Evolutionary conservation across 2,888 invertebrate species (phyloP).

Genomic region (Eumerus sabulonum): DNA sequence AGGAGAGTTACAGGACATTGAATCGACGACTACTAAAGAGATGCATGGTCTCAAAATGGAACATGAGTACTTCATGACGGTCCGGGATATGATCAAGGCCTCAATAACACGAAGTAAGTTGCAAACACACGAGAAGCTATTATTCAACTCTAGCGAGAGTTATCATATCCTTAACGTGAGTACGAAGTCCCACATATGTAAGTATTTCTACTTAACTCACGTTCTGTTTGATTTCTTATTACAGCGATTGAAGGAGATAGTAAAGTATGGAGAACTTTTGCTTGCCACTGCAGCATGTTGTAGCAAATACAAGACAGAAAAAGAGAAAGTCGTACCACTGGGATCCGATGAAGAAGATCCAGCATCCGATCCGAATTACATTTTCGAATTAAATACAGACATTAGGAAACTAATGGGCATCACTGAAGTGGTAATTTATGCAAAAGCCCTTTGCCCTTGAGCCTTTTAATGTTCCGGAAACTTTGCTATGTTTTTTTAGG

Average conservation of each 20-base stretch:
- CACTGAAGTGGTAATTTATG: conserved; percentile 70
- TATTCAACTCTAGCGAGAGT: conserved; percentile 73
- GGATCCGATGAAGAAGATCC: conserved; percentile 60
- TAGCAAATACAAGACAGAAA: conserved; percentile 75
- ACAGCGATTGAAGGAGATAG: conserved; percentile 71
- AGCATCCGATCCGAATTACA: conserved; percentile 43
- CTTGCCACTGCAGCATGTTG: conserved; percentile 74
- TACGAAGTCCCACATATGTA: background rate
- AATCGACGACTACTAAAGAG: conserved; percentile 71
- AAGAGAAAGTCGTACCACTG: conserved; percentile 74
- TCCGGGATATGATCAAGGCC: conserved; percentile 73
- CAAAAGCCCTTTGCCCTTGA: background rate
- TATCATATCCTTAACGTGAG: conserved; percentile 73
- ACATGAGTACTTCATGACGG: conserved; percentile 73
- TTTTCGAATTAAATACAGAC: conserved; percentile 71
- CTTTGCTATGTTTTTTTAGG: no score
- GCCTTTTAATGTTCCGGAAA: no score
- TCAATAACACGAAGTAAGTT: conserved; percentile 70
- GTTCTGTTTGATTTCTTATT: background rate
- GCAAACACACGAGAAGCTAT: conserved; percentile 73
- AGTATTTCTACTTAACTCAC: no score
- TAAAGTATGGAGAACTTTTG: conserved; percentile 74
- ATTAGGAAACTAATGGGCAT: conserved; percentile 73
- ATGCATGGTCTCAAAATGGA: conserved; percentile 73
- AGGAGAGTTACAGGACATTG: conserved; percentile 69